These are phyloP conservation scores for Hirundichthys speculiger DNA, from an alignment of 2,113 vertebrate species.

Conservation along the genomic window DNA sequence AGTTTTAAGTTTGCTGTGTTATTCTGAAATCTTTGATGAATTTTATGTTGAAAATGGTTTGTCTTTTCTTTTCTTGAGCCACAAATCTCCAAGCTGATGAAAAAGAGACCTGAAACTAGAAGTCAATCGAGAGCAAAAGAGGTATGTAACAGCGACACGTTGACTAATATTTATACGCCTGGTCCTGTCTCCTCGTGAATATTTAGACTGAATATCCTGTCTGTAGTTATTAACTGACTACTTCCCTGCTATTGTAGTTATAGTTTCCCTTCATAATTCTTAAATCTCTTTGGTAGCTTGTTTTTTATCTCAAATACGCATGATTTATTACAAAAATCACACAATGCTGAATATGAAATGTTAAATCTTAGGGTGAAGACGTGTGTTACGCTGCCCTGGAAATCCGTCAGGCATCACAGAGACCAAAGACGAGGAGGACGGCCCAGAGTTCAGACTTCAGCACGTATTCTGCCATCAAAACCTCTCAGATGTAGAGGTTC, in stretches of 20 bases:
- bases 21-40: neutral
- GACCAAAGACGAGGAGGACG: conserved; percentile 2
- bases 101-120: neutral
- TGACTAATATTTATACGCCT: too few relatives aligned
- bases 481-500: neutral
- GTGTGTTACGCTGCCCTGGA: conserved; percentile 16
- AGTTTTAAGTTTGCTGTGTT: neutral
- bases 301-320: too few relatives aligned
- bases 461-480: neutral
- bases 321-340: too few relatives aligned
- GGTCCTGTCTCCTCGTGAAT: too few relatives aligned
- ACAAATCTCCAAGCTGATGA: neutral
- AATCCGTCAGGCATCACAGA: neutral
- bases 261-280: too few relatives aligned
- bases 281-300: too few relatives aligned
- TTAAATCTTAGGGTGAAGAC: neutral
- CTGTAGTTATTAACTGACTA: too few relatives aligned
- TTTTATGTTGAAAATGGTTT: neutral
- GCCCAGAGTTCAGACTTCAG: conserved; percentile 7
- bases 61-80: neutral
- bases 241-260: too few relatives aligned
- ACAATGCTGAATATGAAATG: too few relatives aligned
- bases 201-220: too few relatives aligned
- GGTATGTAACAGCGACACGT: neutral
- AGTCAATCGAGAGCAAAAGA: neutral